Percentiles rank a stretch among this genome's conserved stretches.
Evolutionary conservation across 2,797 vertebrate genomes (phyloP).

Genomic region (Eremophila alpestris): DNA sequence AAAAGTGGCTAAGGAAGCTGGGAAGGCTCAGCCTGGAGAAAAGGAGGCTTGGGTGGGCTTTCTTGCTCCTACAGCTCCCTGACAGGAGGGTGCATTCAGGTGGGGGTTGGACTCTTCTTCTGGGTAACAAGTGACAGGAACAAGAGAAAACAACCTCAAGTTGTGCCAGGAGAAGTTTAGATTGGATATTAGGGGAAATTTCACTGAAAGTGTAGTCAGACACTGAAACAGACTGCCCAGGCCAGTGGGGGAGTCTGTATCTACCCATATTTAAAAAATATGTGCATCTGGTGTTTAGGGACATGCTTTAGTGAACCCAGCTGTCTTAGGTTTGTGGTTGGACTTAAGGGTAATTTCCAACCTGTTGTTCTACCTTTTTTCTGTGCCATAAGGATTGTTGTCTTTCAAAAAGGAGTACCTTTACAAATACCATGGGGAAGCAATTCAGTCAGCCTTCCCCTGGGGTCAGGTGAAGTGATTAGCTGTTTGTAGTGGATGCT

Average conservation of each 20-base stretch:
- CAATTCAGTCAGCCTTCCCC: background rate
- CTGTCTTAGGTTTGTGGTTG: background rate
- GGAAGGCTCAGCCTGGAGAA: background rate
- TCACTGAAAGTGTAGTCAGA: background rate
- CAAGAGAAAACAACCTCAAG: background rate
- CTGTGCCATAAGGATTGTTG: background rate
- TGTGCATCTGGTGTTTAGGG: background rate
- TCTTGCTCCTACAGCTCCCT: background rate
- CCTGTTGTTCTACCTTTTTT: background rate
- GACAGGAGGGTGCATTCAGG: background rate
- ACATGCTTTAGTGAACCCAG: background rate
- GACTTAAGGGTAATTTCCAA: background rate
- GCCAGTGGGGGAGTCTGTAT: background rate
- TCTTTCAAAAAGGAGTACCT: background rate
- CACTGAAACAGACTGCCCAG: background rate
- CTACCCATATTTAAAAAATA: rapidly evolving
- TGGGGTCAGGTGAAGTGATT: background rate
- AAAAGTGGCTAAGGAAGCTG: background rate
- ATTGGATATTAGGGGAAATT: background rate
- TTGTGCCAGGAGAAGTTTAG: background rate
- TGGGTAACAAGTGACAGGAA: background rate
- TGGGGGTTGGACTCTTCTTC: background rate
- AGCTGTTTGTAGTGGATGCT: background rate
- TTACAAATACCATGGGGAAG: background rate
- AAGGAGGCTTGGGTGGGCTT: background rate